Conservation (phyloP, 2,113 vertebrate species). For the Phaethornis superciliosus region DNA sequence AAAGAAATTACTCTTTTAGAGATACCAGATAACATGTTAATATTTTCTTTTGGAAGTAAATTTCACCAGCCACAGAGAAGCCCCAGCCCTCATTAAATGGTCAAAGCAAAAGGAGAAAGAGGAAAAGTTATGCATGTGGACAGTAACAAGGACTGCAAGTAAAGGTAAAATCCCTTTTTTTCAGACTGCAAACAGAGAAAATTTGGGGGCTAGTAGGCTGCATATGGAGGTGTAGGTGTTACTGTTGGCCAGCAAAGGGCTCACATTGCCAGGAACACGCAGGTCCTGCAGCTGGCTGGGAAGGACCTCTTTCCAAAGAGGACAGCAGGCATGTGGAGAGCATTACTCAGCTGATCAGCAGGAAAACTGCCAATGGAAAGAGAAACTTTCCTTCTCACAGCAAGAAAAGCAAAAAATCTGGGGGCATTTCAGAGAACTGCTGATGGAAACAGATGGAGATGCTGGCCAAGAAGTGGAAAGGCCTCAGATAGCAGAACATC, state of each 20-base stretch:
- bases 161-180: background rate
- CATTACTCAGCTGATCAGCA: constrained; percentile 61
- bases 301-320: constrained; percentile 49
- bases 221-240: constrained; percentile 22
- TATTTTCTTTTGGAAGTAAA: background rate
- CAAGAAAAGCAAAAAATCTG: constrained; percentile 21
- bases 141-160: background rate
- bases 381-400: constrained; percentile 58
- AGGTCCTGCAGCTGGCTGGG: constrained; percentile 49
- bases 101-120: background rate
- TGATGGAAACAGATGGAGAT: constrained; percentile 58
- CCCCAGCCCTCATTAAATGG: background rate
- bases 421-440: constrained; percentile 5
- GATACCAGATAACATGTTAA: background rate
- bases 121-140: background rate
- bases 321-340: constrained; percentile 58
- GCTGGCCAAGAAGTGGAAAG: constrained; percentile 11
- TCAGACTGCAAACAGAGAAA: background rate
- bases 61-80: background rate
- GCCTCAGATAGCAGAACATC: background rate
- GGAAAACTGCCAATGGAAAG: constrained; percentile 51
- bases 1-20: background rate
- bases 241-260: constrained; percentile 20
- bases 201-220: background rate
- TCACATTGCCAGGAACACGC: background rate